Evolutionary conservation across 2,113 vertebrate genomes (phyloP).

Genomic region (Xiphophorus hellerii): DNA sequence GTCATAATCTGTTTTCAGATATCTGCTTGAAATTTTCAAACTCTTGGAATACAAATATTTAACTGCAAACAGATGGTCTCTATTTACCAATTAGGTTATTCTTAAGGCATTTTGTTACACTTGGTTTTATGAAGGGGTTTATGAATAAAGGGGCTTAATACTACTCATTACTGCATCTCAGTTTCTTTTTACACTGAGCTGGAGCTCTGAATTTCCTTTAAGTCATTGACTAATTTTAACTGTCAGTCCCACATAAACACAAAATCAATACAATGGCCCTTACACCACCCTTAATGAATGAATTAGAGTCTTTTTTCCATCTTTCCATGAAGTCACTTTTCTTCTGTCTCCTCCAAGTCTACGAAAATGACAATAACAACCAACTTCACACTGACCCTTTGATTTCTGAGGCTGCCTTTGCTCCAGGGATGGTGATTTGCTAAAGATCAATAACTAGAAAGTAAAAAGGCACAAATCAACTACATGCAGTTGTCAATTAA

Average conservation of each 20-base stretch:
- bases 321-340: slow-evolving; percentile 12
- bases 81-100: too few species aligned
- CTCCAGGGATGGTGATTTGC: neutral
- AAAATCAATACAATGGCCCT: slow-evolving; percentile 19
- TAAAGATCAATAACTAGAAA: slow-evolving; percentile 22
- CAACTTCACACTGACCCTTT: neutral
- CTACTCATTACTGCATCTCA: neutral
- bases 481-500: neutral
- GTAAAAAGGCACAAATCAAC: neutral
- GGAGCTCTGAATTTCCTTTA: neutral
- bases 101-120: too few species aligned
- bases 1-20: too few species aligned
- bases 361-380: neutral
- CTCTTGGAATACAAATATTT: too few species aligned
- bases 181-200: neutral
- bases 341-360: slow-evolving; percentile 4
- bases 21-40: too few species aligned
- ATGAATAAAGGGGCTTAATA: too few species aligned
- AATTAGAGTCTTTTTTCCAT: slow-evolving; percentile 4
- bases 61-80: too few species aligned
- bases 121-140: too few species aligned
- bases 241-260: neutral
- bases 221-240: slow-evolving; percentile 17
- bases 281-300: slow-evolving; percentile 34
- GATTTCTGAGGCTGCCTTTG: slow-evolving; percentile 1